Evolutionary conservation across 2,797 vertebrate species (phyloP), one percentile per base, ranked within the genome.

Genomic region (Danio kyathit): DNA sequence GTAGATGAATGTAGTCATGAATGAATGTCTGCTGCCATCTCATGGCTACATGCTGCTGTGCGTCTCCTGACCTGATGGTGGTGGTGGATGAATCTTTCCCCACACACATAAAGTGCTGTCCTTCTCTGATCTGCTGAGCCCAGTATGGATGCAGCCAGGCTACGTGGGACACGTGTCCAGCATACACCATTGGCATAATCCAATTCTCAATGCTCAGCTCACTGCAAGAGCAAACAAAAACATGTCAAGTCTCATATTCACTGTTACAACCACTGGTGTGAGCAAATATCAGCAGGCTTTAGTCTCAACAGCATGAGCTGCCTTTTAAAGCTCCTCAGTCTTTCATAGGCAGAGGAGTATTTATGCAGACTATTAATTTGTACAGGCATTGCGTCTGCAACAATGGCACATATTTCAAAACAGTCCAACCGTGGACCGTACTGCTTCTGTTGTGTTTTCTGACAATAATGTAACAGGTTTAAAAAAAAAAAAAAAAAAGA

Each of bases 141-240:
- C 97, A 99, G 46, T 87, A 90, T 0, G 98, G 97, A 86, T 99
- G 97, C 83, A 99, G 89, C 97, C 97, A 99, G 0, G 95, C 83
- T 5, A 99, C 94, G 17, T 92, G 92, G 71, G 97, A 97, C 88
- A 99, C 92, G 38, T 99, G 97, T 13, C 97, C 98, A 60, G 97
- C 98, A 63, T 98, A 99, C 51, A 98, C 96, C 89, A 97, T 97
- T 81, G 98, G 97, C 94, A 99, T 95, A 19, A 95, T 99, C 98
- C 98, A 99, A 88, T 99, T 99, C 82, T 99, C 97, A 89, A 99
- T 99, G 86, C 96, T 95, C 82, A 95, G 49, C 87, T 95, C 92
- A 86, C 97, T 99, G 88, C 14, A 63, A 81, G 54, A 44, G 12
- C 89, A 86, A 83, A 51, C 40, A 19, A 48, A 87, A 84, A 88